phyloP scores from a whole-genome alignment of 1,140 invertebrate species.

The Bemisia tabaci region DNA sequence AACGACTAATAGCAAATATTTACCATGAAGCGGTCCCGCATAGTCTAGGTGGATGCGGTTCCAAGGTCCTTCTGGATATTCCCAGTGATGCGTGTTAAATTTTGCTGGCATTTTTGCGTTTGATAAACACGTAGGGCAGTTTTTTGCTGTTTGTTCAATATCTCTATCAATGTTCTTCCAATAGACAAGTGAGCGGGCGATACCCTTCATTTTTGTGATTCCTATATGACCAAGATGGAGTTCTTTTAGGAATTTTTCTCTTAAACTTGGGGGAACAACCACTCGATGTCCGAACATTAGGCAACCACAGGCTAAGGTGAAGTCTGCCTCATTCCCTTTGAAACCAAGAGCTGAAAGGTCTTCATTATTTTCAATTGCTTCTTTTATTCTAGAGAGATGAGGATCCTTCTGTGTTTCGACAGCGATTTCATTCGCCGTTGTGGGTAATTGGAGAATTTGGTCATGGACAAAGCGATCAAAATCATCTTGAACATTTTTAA shows the following conservation, averaged over 20 bases:
- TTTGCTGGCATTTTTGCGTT: slow-evolving; percentile 4
- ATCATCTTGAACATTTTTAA: slow-evolving; percentile 6
- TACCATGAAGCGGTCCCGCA: slow-evolving; percentile 29
- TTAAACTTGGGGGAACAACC: slow-evolving; percentile 16
- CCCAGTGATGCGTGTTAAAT: slow-evolving; percentile 10
- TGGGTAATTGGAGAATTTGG: slow-evolving; percentile 2
- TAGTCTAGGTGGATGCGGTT: slow-evolving; percentile 30
- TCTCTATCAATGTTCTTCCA: slow-evolving; percentile 29
- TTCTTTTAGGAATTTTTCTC: slow-evolving; percentile 9
- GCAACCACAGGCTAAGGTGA: slow-evolving; percentile 17
- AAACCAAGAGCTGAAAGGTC: slow-evolving; percentile 6
- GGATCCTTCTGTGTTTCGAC: not conserved
- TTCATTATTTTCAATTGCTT: not conserved
- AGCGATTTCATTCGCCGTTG: not conserved
- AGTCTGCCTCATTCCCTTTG: slow-evolving; percentile 16
- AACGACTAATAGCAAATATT: slow-evolving; percentile 22
- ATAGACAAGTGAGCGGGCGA: slow-evolving; percentile 10
- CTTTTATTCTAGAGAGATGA: not conserved
- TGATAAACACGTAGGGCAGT: slow-evolving; percentile 9
- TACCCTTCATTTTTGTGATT: slow-evolving; percentile 17
- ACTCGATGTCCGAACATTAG: slow-evolving; percentile 23
- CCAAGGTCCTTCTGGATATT: slow-evolving; percentile 9
- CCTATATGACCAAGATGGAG: slow-evolving; percentile 16
- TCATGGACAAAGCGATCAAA: slow-evolving; percentile 8
- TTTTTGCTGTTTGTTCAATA: slow-evolving; percentile 24